These are phyloP conservation scores for Tanytarsus gracilentus DNA, from an alignment of 2,888 invertebrate species.

Conservation along the genomic window DNA sequence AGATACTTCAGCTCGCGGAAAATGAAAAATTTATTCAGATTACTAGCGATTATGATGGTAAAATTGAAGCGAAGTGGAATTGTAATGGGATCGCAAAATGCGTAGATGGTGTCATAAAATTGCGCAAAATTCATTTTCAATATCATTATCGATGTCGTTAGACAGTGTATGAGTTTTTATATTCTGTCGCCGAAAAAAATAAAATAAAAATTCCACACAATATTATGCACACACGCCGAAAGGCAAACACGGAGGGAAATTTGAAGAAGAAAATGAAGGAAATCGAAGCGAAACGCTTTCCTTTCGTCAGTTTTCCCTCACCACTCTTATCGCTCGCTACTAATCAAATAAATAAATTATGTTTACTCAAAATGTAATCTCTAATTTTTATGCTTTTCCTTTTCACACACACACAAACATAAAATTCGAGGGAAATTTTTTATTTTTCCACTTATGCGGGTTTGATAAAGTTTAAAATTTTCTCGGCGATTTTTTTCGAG, in stretches of 20 bases:
- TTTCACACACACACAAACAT: not conserved
- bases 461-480: no score
- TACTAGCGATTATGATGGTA: not conserved
- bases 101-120: no score
- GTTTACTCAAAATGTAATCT: slow-evolving; percentile 16
- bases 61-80: no score
- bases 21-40: not conserved
- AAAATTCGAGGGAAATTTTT: not conserved
- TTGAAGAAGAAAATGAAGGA: no score
- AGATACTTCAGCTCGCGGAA: no score
- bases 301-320: no score
- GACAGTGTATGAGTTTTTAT: not conserved
- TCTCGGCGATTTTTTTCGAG: not conserved
- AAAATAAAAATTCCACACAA: no score
- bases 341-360: slow-evolving; percentile 23
- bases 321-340: not conserved
- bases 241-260: not conserved
- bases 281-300: no score
- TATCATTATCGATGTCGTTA: no score
- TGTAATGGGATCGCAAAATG: no score
- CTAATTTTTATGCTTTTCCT: slow-evolving; percentile 14
- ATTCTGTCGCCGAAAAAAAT: not conserved
- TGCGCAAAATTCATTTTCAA: no score
- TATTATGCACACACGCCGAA: not conserved
- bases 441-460: no score